Conservation (phyloP, 2,888 invertebrate genomes). For the Onchidella celtica region DNA sequence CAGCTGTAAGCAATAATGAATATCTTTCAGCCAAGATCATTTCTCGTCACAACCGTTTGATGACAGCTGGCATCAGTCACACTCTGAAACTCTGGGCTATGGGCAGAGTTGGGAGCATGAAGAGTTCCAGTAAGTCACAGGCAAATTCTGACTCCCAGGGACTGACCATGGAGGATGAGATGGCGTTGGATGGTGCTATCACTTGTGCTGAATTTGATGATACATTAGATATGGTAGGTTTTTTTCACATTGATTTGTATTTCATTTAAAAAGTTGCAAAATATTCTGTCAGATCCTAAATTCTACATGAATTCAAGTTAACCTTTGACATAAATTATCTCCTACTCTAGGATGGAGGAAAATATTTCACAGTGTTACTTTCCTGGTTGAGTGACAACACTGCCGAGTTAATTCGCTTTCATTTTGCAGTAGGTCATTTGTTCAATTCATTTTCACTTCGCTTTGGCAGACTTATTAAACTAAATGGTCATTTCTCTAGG, state of each 20-base stretch:
- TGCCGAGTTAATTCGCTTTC: no score
- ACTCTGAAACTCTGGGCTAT: slow-evolving; percentile 76
- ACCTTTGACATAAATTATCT: no score
- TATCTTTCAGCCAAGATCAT: slow-evolving; percentile 41
- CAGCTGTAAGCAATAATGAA: no score
- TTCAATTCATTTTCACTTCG: no score
- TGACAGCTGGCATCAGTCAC: slow-evolving; percentile 72
- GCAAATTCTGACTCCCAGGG: slow-evolving; percentile 45
- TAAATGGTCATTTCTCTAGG: no score
- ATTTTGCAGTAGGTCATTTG: no score
- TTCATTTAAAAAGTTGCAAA: no score
- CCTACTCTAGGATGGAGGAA: no score
- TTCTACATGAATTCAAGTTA: no score
- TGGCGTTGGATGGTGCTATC: slow-evolving; percentile 76
- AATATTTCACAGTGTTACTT: no score
- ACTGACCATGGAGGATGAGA: slow-evolving; percentile 78
- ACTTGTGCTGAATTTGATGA: slow-evolving; percentile 76
- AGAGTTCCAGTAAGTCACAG: slow-evolving; percentile 56
- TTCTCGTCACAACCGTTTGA: slow-evolving; percentile 61
- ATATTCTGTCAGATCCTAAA: neutral
- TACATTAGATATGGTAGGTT: slow-evolving; percentile 77
- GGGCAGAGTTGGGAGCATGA: slow-evolving; percentile 70
- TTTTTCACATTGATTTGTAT: neutral
- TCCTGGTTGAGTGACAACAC: no score
- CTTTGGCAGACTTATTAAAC: no score